phyloP scores from a whole-genome alignment of 2,797 vertebrate genomes.

The Enteromius treurensis region DNA sequence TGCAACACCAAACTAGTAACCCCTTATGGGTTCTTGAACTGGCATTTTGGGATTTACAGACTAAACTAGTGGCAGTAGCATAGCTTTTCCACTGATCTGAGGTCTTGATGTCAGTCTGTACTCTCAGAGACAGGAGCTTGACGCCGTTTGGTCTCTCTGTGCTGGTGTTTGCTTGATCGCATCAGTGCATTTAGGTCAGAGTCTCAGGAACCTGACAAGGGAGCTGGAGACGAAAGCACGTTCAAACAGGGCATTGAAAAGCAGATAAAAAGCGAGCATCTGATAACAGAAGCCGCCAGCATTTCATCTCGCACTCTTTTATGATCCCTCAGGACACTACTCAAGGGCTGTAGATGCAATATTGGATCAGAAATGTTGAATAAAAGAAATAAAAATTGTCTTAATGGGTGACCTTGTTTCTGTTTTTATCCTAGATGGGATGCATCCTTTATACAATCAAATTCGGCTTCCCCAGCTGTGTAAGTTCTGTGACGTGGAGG shows the following conservation, averaged over 20 bases:
- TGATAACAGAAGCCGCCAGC: conserved; percentile 55
- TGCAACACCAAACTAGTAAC: not conserved
- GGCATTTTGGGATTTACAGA: not conserved
- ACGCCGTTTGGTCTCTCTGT: conserved; percentile 9
- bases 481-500: conserved; percentile 76
- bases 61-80: not conserved
- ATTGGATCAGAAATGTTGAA: not conserved
- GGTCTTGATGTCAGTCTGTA: not conserved
- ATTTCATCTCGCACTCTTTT: conserved; percentile 28
- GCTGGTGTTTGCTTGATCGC: conserved; percentile 12
- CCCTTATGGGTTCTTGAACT: conserved; percentile 7
- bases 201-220: conserved; percentile 28
- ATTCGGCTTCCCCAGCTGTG: conserved; percentile 62
- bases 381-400: not conserved
- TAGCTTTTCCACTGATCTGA: conserved; percentile 12
- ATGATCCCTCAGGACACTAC: not conserved
- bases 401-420: conserved; percentile 21
- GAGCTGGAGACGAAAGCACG: conserved; percentile 45
- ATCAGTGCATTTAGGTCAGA: conserved; percentile 38
- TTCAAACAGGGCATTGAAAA: conserved; percentile 62
- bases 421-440: conserved; percentile 60
- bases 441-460: not conserved
- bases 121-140: conserved; percentile 11
- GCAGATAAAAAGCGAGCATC: conserved; percentile 53
- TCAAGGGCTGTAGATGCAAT: not conserved